A percentile compares a stretch with the other conserved stretches of the same genome.
These are phyloP conservation scores for Drosophila micromelanica DNA, from an alignment of 1,140 invertebrate genomes.

Conservation along the genomic window DNA sequence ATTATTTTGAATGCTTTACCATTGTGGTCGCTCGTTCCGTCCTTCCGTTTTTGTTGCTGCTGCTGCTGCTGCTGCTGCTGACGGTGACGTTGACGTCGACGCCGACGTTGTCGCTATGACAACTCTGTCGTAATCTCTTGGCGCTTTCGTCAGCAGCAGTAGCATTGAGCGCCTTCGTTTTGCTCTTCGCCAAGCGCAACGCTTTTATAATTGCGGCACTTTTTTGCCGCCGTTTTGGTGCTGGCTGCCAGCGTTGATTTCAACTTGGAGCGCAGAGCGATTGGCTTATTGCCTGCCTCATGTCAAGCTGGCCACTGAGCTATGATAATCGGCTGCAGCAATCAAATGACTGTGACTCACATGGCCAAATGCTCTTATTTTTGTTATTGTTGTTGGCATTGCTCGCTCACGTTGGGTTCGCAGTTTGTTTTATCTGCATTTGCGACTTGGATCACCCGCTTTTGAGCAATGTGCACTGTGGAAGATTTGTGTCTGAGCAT, in stretches of 20 bases:
- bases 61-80: constrained; percentile 43
- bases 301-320: constrained; percentile 24
- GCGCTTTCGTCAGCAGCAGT: constrained; percentile 55
- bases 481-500: too few species aligned
- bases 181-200: constrained; percentile 39
- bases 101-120: constrained; percentile 18
- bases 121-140: constrained; percentile 52
- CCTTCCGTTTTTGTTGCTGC: constrained; percentile 61
- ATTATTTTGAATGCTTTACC: constrained; percentile 73
- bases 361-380: constrained; percentile 14
- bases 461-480: constrained; percentile 31
- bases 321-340: constrained; percentile 35
- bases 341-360: constrained; percentile 39
- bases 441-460: not conserved
- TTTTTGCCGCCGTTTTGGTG: constrained; percentile 53
- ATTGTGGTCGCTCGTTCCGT: constrained; percentile 49
- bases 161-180: constrained; percentile 18
- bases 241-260: constrained; percentile 44
- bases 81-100: constrained; percentile 4
- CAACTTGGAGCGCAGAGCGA: constrained; percentile 10
- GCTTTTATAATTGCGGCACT: constrained; percentile 72
- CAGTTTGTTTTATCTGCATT: not conserved
- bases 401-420: not conserved
- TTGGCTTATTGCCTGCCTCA: constrained; percentile 3
- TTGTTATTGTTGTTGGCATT: constrained; percentile 15